Conservation (phyloP, 2,888 invertebrate genomes). For the Phyllotreta striolata region DNA sequence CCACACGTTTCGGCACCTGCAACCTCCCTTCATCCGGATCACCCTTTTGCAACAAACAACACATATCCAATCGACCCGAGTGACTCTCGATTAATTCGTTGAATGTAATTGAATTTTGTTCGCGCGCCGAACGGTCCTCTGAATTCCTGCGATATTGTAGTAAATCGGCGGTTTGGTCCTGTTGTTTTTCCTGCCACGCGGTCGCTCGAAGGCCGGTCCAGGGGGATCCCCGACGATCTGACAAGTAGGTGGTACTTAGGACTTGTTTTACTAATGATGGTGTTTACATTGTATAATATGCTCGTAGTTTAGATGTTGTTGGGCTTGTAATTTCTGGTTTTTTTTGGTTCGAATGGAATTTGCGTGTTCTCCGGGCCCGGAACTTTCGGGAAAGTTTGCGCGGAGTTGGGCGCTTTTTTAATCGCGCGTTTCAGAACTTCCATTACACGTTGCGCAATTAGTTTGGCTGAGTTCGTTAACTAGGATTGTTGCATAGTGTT, state of each 20-base stretch:
- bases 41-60: conserved; percentile 49
- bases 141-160: background rate
- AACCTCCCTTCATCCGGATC: conserved; percentile 55
- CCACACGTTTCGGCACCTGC: conserved; percentile 52
- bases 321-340: no score
- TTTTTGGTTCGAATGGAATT: no score
- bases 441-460: no score
- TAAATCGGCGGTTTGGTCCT: background rate
- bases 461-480: no score
- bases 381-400: no score
- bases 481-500: no score
- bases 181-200: conserved; percentile 15
- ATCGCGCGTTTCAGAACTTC: no score
- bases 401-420: no score
- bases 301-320: no score
- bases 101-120: background rate
- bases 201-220: background rate
- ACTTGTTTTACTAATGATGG: background rate
- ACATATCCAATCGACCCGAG: conserved; percentile 44
- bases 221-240: background rate
- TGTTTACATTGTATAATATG: background rate
- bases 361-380: no score
- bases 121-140: background rate
- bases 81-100: conserved; percentile 40
- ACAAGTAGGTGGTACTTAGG: conserved; percentile 5